Evolutionary conservation across 2,888 invertebrate species (phyloP), one percentile per base, ranked within the genome.

Genomic region (Hymenopus coronatus): DNA sequence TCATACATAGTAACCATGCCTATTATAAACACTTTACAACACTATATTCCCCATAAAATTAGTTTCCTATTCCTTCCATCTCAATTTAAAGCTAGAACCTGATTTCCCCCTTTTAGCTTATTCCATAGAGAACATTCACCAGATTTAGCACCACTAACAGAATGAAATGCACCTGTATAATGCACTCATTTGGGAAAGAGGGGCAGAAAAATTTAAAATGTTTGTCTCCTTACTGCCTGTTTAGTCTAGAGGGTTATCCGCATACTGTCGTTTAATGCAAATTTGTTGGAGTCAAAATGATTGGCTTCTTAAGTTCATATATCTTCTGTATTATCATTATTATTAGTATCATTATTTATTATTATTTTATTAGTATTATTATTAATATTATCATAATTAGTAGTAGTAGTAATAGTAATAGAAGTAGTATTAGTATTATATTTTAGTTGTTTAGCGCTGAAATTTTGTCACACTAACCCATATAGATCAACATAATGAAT

Each of bases 261-360:
- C 81, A 70, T 28, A 27, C 70, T 54, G 54, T 70, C 46, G 25
- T 81, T n/a, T 86, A 81, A 86, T 81, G 81, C 86, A 81, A 81
- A 70, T 81, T 81, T 3, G 86, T 81, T 86, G 86, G 86, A 86
- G 28, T 86, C 86, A 86, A 86, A 86, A 86, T 27, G 81, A 86
- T 86, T 86, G 81, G 86, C 81, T 86, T 86, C 86, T 86, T 70
- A 81, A 86, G 86, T 86, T 86, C 86, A 86, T 81, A 81, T 86
- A 86, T 30, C 30, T 82, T 87, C 87, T 33, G 27, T 82, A 82
- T 87, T 82, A 82, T 87, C 40, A 87, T 87, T 87, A 87, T 20
- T 70, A 70, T 70, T 70, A 70, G 1, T 70, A 70, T 70, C 12
- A 25, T 70, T 70, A 70, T 70, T 40, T 70, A 70, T 70, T 70